Conservation (phyloP, 2,888 invertebrate genomes). For the Lasioglossum leucozonium region DNA sequence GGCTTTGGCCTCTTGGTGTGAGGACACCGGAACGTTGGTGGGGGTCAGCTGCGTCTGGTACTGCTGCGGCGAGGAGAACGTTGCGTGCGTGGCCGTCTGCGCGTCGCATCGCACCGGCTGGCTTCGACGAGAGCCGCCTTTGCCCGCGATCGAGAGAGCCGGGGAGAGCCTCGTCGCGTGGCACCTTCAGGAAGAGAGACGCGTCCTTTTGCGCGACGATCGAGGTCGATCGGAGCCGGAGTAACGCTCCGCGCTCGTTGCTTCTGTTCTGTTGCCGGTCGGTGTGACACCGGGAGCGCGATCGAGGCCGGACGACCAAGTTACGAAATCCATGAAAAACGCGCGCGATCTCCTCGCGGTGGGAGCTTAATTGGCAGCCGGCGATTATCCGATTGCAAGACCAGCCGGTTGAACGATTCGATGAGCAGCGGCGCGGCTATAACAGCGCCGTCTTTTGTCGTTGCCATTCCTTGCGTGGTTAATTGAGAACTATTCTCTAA, state of each 20-base stretch:
- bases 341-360: constrained; percentile 17
- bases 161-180: constrained; percentile 33
- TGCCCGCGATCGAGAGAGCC: constrained; percentile 33
- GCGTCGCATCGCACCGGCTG: constrained; percentile 26
- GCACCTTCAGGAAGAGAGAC: constrained; percentile 36
- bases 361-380: constrained; percentile 43
- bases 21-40: constrained; percentile 28
- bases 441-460: constrained; percentile 43
- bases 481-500: constrained; percentile 51
- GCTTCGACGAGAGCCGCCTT: neutral
- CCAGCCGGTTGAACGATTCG: constrained; percentile 32
- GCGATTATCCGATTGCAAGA: constrained; percentile 55
- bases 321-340: constrained; percentile 40
- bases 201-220: constrained; percentile 29
- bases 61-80: constrained; percentile 27
- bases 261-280: neutral
- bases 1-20: constrained; percentile 59
- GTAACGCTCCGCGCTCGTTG: neutral
- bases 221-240: neutral
- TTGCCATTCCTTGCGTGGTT: constrained; percentile 38
- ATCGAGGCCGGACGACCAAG: neutral
- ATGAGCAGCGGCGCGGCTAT: too few relatives aligned
- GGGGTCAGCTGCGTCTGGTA: constrained; percentile 58
- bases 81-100: constrained; percentile 52
- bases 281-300: neutral